Evolutionary conservation across 2,797 vertebrate genomes (phyloP).

Genomic region (Rhynchotus rufescens): DNA sequence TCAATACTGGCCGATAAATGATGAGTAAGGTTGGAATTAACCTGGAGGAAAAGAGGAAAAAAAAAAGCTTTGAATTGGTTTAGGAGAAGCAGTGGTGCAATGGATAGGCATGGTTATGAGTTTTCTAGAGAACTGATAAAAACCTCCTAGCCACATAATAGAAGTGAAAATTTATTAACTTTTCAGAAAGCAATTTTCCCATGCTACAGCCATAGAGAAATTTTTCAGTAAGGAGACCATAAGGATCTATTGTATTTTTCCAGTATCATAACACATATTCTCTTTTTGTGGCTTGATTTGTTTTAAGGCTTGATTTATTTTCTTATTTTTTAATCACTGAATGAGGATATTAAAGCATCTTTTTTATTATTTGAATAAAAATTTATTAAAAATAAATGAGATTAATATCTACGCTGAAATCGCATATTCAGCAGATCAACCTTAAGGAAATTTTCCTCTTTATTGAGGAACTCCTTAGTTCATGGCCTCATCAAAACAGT

Average conservation of each 20-base stretch:
- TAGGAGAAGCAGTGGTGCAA: neutral
- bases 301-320: neutral
- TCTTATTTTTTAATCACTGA: neutral
- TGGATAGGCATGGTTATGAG: neutral
- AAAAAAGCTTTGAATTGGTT: neutral
- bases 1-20: neutral
- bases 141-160: neutral
- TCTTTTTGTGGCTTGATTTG: neutral
- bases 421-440: neutral
- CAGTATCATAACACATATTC: neutral
- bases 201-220: neutral
- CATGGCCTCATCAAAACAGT: neutral
- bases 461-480: neutral
- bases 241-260: neutral
- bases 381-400: neutral
- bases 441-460: neutral
- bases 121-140: neutral
- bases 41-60: neutral
- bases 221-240: neutral
- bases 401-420: neutral
- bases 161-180: neutral
- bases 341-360: neutral
- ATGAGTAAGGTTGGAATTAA: neutral
- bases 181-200: neutral
- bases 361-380: neutral